Conservation (phyloP, 2,888 invertebrate genomes). For the Lamproptera curius region DNA sequence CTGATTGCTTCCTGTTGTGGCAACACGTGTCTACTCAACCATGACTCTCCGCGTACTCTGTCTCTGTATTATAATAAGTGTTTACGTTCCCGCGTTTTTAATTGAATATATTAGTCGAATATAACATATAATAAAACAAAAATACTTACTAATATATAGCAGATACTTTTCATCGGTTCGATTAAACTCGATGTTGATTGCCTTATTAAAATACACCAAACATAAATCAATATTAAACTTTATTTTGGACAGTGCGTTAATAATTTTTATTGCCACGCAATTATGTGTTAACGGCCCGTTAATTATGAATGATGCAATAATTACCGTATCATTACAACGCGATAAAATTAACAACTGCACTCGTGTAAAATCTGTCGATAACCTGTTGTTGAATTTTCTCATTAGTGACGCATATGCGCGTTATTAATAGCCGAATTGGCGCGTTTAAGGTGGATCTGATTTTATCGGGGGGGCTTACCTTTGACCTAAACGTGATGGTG, state of each 20-base stretch:
- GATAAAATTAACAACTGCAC: neutral
- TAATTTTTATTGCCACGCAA: neutral
- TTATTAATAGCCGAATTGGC: neutral
- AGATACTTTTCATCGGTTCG: neutral
- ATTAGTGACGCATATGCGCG: neutral
- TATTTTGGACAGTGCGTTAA: neutral
- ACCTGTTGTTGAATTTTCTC: neutral
- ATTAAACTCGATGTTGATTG: neutral
- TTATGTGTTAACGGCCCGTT: neutral
- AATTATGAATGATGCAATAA: neutral
- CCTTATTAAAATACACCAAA: neutral
- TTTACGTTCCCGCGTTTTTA: neutral
- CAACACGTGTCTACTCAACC: constrained; percentile 41
- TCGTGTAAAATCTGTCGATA: neutral
- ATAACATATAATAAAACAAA: too few species aligned
- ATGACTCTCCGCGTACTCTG: constrained; percentile 31
- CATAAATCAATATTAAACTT: neutral
- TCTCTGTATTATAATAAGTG: neutral
- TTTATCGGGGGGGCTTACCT: constrained; percentile 24
- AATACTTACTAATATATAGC: too few species aligned
- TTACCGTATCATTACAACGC: neutral
- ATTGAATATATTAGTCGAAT: neutral
- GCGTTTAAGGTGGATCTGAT: neutral
- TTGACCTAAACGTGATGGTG: constrained; percentile 31
- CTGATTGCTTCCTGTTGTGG: constrained; percentile 54